Percentiles rank a stretch among this genome's conserved stretches.
These are phyloP conservation scores for Drosophila lacteicornis DNA, from an alignment of 1,140 invertebrate species.

Conservation along the genomic window DNA sequence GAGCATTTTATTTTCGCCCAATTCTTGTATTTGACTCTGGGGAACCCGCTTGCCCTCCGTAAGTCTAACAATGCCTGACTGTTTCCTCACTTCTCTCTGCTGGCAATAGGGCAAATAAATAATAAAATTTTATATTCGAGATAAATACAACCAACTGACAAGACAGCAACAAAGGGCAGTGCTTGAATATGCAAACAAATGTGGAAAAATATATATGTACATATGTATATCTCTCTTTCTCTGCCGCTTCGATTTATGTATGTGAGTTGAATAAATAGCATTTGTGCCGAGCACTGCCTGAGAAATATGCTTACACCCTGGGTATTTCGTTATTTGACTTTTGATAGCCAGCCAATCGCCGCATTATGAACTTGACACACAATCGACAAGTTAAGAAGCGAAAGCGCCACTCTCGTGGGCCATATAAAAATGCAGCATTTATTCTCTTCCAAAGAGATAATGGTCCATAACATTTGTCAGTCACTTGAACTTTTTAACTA, in stretches of 20 bases:
- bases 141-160: constrained; percentile 24
- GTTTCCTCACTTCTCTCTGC: background rate
- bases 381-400: constrained; percentile 28
- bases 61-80: constrained; percentile 46
- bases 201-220: constrained; percentile 1
- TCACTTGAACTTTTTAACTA: background rate
- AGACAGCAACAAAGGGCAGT: constrained; percentile 22
- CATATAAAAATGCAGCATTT: constrained; percentile 3
- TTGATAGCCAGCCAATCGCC: constrained; percentile 48
- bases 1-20: constrained; percentile 37
- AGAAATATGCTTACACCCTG: constrained; percentile 34
- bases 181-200: constrained; percentile 42
- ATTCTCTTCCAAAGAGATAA: background rate
- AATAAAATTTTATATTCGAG: constrained; percentile 43
- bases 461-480: background rate
- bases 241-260: constrained; percentile 25
- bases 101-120: constrained; percentile 47
- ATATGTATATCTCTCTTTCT: constrained; percentile 8
- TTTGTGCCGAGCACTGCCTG: constrained; percentile 24
- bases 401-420: constrained; percentile 20
- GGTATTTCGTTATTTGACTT: constrained; percentile 50
- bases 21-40: constrained; percentile 2
- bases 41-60: constrained; percentile 9
- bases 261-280: constrained; percentile 56
- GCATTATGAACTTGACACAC: constrained; percentile 73